Evolutionary conservation across 2,797 vertebrate genomes (phyloP).

Genomic region (Aldrovandia affinis): DNA sequence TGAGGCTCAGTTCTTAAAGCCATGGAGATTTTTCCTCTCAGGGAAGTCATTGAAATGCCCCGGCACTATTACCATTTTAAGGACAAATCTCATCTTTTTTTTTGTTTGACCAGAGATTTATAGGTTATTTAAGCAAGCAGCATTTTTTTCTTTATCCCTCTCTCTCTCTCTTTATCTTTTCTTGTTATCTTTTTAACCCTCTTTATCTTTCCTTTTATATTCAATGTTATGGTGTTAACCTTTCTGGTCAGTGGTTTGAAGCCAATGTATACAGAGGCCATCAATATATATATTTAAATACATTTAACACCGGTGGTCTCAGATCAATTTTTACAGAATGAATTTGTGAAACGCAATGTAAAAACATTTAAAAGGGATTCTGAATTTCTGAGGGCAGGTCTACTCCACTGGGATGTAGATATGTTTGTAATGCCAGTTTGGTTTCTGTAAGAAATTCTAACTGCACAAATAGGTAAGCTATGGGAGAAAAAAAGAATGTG

Average conservation of each 20-base stretch:
- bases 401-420: not conserved
- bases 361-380: not conserved
- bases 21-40: conserved; percentile 22
- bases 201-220: not conserved
- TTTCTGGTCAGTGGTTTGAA: not conserved
- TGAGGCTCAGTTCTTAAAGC: conserved; percentile 30
- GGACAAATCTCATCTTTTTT: conserved; percentile 3
- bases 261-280: too few species aligned
- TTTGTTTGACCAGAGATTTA: not conserved
- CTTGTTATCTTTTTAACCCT: too few species aligned
- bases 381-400: not conserved
- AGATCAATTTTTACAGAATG: not conserved
- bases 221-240: not conserved
- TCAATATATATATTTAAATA: too few species aligned
- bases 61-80: not conserved
- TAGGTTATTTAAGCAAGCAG: conserved; percentile 23
- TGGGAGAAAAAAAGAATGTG: not conserved
- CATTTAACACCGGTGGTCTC: too few species aligned
- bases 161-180: not conserved
- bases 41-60: conserved; percentile 9
- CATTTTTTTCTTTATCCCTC: not conserved
- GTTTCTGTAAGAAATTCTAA: not conserved
- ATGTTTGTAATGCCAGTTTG: not conserved
- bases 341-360: not conserved
- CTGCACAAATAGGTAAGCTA: not conserved